These are phyloP conservation scores for Elachura formosa DNA, from an alignment of 2,113 vertebrate genomes.

Conservation along the genomic window DNA sequence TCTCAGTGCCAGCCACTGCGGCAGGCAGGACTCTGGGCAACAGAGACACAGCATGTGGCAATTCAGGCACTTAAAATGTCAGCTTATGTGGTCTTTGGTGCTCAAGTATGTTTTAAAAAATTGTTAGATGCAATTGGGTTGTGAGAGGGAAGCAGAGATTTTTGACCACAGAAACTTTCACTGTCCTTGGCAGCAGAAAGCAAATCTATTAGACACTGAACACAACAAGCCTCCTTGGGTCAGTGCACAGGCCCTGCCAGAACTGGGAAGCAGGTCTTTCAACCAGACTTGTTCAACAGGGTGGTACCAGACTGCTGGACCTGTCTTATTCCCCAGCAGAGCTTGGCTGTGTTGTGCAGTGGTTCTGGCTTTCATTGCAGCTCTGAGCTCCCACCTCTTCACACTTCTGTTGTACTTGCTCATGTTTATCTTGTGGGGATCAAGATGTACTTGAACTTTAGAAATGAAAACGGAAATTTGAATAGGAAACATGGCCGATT, in stretches of 20 bases:
- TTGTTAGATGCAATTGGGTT: background rate
- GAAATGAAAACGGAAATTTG: slow-evolving; percentile 43
- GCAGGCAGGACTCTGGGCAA: background rate
- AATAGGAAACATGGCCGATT: slow-evolving; percentile 45
- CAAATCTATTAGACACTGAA: background rate
- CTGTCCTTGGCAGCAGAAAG: background rate
- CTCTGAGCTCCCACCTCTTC: background rate
- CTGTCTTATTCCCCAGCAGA: background rate
- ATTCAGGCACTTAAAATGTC: background rate
- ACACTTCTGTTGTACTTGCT: background rate
- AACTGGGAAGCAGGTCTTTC: background rate
- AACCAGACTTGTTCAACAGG: background rate
- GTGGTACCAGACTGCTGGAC: background rate
- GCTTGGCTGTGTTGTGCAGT: background rate
- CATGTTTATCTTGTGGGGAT: background rate
- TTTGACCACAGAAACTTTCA: background rate
- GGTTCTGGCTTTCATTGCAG: background rate
- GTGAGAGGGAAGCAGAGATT: background rate
- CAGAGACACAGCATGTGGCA: background rate
- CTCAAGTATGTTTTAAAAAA: background rate
- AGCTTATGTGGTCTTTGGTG: background rate
- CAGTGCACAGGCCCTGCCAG: background rate
- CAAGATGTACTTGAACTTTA: slow-evolving; percentile 54
- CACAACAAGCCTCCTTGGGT: fast-evolving
- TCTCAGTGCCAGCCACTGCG: background rate